Evolutionary conservation across 1,140 invertebrate genomes (phyloP).

Genomic region (Ridgeia piscesae): DNA sequence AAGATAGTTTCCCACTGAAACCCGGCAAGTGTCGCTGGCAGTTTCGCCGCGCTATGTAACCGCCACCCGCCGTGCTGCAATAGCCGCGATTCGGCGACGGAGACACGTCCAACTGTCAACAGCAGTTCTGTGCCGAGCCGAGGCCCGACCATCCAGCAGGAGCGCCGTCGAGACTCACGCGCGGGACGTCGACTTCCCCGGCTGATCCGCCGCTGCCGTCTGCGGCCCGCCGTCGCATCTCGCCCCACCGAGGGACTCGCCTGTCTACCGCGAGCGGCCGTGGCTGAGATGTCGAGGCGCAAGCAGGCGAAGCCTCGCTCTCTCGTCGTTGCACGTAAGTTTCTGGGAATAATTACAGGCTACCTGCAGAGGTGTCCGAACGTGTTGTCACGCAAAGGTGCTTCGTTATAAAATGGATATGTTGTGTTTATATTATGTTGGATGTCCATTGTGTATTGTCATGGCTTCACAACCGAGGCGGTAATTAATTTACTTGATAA

Average conservation of each 20-base stretch:
- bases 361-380: background rate
- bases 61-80: background rate
- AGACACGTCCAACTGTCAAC: background rate
- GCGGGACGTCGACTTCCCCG: background rate
- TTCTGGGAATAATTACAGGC: background rate
- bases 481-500: background rate
- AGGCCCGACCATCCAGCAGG: background rate
- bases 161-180: background rate
- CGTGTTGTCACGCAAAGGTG: background rate
- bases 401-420: background rate
- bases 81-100: background rate
- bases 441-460: background rate
- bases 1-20: background rate
- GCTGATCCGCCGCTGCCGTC: background rate
- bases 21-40: background rate
- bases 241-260: background rate
- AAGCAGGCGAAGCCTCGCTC: background rate
- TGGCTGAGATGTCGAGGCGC: background rate
- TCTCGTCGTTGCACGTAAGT: background rate
- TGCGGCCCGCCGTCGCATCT: background rate
- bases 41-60: background rate
- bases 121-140: background rate
- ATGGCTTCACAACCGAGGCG: background rate
- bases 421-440: background rate
- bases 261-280: background rate